phyloP scores from a whole-genome alignment of 2,888 invertebrate genomes.

The Athalia cordata region DNA sequence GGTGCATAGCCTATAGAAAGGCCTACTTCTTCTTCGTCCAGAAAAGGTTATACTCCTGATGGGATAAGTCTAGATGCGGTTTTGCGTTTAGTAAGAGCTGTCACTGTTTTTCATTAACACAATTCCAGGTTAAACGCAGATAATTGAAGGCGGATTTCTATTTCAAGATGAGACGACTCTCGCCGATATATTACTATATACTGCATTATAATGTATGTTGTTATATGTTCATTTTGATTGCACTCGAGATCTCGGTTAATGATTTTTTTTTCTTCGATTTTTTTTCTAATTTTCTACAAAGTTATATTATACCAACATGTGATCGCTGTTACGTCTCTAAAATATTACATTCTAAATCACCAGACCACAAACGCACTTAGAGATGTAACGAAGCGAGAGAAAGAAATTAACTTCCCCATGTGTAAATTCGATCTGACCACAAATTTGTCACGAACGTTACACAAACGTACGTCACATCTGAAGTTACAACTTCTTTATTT shows the following conservation, averaged over 20 bases:
- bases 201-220: background rate
- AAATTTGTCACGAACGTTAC: constrained; percentile 21
- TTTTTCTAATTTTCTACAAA: too few relatives aligned
- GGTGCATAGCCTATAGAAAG: constrained; percentile 49
- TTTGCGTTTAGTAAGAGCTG: constrained; percentile 44
- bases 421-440: constrained; percentile 24
- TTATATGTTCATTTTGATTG: constrained; percentile 30
- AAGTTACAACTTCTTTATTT: constrained; percentile 3
- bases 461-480: background rate
- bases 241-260: constrained; percentile 6
- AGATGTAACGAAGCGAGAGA: background rate
- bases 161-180: constrained; percentile 44
- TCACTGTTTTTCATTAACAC: constrained; percentile 46
- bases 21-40: constrained; percentile 53
- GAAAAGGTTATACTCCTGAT: constrained; percentile 49
- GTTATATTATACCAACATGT: too few relatives aligned
- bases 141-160: constrained; percentile 44
- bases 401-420: background rate
- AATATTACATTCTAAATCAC: constrained; percentile 34
- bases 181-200: constrained; percentile 5
- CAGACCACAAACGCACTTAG: constrained; percentile 5
- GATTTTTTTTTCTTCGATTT: background rate
- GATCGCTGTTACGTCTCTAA: background rate
- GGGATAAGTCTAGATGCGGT: constrained; percentile 39
- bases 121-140: constrained; percentile 39